Evolutionary conservation across 2,888 invertebrate species (phyloP), one percentile per base, ranked within the genome.

Genomic region (Diachrysia chrysitis): DNA sequence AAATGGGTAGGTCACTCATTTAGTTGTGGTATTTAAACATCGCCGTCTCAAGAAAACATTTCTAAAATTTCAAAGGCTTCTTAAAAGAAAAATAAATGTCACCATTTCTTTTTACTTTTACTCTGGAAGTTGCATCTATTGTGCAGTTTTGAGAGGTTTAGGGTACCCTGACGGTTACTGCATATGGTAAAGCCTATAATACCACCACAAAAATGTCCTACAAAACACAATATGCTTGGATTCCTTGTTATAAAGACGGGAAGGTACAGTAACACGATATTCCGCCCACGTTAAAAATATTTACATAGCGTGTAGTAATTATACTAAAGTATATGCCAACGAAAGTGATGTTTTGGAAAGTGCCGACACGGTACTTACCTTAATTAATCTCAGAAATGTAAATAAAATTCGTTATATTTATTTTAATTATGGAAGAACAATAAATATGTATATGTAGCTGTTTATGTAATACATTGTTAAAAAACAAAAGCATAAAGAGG

Each of bases 341-440:
- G 63, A 75, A 76, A 76, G 79, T 55, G 53, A 63, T 65, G 19
- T 56, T 68, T 72, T 65, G 67, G 79, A 76, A 81, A 82, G 72
- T 63, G 10, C n/a, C 61, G 70, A 76, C 53, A 63, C 70, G 66
- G 59, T 72, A 42, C 21, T 10, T 51, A 51, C 57, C 59, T 55
- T 68, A 81, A 78, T 64, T 64, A 58, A n/a, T 21, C 9, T 23
- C 32, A 6, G 10, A 60, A 67, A 67, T 59, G 48, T 53, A 19
- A 62, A 46, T 48, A n/a, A n/a, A n/a, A 56, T 46, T 58, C 2
- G 6, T 17, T 32, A 53, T n/a, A n/a, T 56, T 29, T 23, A 23
- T 55, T 25, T 17, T 56, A 32, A 32, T 56, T 17, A 16, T 37
- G 35, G 14, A 51, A 21, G 19, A 51, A 64, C 42, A 54, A 37